Evolutionary conservation across 2,888 invertebrate genomes (phyloP), one percentile per base, ranked within the genome.

Genomic region (Priocnemis perturbator): DNA sequence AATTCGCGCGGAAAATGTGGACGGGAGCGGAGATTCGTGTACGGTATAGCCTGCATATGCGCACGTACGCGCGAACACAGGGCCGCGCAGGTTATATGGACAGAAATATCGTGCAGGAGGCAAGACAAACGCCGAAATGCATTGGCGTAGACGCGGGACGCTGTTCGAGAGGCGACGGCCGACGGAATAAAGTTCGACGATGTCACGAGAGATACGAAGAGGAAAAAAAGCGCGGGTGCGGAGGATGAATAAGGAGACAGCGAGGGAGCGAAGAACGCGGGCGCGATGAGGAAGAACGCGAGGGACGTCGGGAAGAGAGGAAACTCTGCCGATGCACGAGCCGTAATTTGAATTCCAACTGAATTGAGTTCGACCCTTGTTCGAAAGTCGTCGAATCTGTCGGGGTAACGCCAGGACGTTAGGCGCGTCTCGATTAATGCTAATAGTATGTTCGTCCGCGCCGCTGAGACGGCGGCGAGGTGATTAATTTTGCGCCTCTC

Each of bases 291-390:
- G 50, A 50, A 50, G 50, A 50, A 50, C 7, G 50, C 17, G 64
- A 66, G 53, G 60, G n/a, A n/a, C n/a, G 47, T 64, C 59, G 69
- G 65, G 71, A 71, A 67, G 67, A 48, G 69, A 37, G 60, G 55
- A 60, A 63, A 23, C 69, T 50, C 50, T 73, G 68, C 67, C 65
- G 66, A 65, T 62, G 74, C 69, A 63, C 63, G 66, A 52, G 64
- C 74, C 78, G 81, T 85, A 85, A 85, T 85, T 85, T 85, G 84
- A 85, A 85, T 85, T 84, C 85, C 85, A 82, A 80, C 81, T 83
- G 84, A 85, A 85, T 85, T 81, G 83, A 85, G 83, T 82, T 83
- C 77, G 77, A 78, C 78, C 69, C 78, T 76, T 77, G 75, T 79
- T 78, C 73, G 67, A 76, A 79, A 76, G 79, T 83, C 81, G 78